Evolutionary conservation across 2,797 vertebrate species (phyloP).

Genomic region (Apodemus agrarius): DNA sequence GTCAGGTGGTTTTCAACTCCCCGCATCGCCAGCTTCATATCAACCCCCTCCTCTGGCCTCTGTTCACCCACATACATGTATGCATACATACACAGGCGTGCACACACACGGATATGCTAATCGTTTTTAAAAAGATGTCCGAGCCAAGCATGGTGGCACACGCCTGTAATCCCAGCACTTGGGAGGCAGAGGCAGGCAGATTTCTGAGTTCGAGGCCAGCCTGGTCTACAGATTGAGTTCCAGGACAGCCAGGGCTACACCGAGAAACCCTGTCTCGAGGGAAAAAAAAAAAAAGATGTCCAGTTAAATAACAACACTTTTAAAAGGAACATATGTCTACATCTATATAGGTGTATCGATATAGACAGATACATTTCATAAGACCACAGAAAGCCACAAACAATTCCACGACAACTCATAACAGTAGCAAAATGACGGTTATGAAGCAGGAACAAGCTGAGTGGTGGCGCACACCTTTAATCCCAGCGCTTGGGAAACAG

Average conservation of each 20-base stretch:
- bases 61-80: neutral
- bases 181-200: too few relatives aligned
- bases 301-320: neutral
- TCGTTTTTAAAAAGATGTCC: neutral
- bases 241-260: too few relatives aligned
- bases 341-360: neutral
- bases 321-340: neutral
- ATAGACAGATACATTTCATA: neutral
- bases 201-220: too few relatives aligned
- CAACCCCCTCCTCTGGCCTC: neutral
- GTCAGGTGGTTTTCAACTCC: neutral
- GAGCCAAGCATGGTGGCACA: too few relatives aligned
- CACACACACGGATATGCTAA: neutral
- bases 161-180: too few relatives aligned
- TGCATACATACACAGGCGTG: neutral
- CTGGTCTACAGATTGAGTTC: too few relatives aligned
- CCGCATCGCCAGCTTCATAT: neutral
- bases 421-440: neutral
- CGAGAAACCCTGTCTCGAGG: too few relatives aligned
- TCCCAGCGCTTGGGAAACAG: neutral
- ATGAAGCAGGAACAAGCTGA: neutral
- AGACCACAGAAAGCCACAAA: neutral
- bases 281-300: too few relatives aligned
- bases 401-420: neutral
- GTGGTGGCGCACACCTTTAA: neutral